Percentiles rank a stretch among this genome's conserved stretches.
Evolutionary conservation across 1,140 invertebrate species (phyloP).

Genomic region (Calliphora vicina): DNA sequence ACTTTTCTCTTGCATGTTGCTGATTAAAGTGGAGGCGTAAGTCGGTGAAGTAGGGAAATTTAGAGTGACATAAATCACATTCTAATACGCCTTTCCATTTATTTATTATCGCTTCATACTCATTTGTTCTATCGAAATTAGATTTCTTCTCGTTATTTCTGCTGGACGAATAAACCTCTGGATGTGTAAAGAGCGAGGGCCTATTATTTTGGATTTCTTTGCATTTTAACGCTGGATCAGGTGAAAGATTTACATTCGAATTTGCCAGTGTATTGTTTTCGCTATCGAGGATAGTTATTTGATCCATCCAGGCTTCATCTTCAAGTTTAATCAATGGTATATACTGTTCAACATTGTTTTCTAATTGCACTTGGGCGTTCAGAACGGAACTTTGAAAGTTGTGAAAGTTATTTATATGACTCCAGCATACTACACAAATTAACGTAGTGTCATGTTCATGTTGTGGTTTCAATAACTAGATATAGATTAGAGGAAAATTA

Average conservation of each 20-base stretch:
- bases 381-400: background rate
- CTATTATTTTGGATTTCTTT: background rate
- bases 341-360: background rate
- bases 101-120: background rate
- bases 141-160: background rate
- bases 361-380: background rate
- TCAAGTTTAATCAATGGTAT: background rate
- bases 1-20: constrained; percentile 25
- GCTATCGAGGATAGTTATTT: background rate
- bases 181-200: no score
- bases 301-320: background rate
- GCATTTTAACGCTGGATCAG: background rate
- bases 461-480: background rate
- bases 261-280: background rate
- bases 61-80: constrained; percentile 45
- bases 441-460: background rate
- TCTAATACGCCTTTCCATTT: constrained; percentile 41
- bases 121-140: background rate
- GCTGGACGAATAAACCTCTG: background rate
- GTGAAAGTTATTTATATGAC: background rate
- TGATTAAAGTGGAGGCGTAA: background rate
- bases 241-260: background rate
- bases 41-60: background rate
- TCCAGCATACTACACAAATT: constrained; percentile 12
- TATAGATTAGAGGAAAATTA: no score